Percentiles rank a stretch among this genome's conserved stretches.
Conservation (phyloP, 2,113 vertebrate species). For the Rhodinocichla rosea region DNA sequence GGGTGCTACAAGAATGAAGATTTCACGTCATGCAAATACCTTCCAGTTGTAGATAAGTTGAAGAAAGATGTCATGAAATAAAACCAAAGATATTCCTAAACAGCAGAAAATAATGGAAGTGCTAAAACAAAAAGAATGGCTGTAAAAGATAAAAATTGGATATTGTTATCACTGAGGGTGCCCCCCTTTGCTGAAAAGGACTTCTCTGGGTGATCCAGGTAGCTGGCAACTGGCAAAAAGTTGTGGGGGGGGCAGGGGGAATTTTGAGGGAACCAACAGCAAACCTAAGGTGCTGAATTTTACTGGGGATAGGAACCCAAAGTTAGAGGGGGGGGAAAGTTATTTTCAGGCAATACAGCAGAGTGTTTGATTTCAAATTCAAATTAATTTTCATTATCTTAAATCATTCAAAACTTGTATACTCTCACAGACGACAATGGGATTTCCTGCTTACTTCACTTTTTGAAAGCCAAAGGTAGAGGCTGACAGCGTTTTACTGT, state of each 20-base stretch:
- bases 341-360: neutral
- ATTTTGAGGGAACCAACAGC: neutral
- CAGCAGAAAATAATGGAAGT: neutral
- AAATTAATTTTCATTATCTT: neutral
- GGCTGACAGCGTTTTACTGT: neutral
- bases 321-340: neutral
- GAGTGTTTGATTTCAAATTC: neutral
- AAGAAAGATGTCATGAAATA: neutral
- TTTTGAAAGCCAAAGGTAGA: neutral
- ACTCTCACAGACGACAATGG: rapidly evolving
- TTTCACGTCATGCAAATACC: neutral
- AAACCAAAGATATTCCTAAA: neutral
- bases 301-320: neutral
- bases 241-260: rapidly evolving
- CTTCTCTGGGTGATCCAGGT: neutral
- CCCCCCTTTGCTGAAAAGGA: neutral
- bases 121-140: neutral
- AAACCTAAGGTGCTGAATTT: neutral
- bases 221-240: neutral
- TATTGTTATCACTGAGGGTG: neutral
- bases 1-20: neutral
- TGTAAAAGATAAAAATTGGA: neutral
- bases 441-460: neutral
- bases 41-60: neutral
- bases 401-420: neutral